Conservation (phyloP, 2,888 invertebrate species). For the Acanthacorydalis orientalis region DNA sequence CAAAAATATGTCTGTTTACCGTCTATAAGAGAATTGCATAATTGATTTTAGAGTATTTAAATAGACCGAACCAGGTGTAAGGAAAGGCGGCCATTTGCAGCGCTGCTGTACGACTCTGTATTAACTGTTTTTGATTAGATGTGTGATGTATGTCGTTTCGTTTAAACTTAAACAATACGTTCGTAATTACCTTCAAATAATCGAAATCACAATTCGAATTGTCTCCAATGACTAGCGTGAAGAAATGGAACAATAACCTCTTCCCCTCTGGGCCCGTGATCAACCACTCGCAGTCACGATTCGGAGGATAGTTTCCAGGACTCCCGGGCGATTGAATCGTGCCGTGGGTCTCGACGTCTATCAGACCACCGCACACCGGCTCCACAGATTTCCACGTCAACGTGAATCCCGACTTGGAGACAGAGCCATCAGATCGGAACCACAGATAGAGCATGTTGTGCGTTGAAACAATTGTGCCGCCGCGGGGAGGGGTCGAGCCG, state of each 20-base stretch:
- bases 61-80: no score
- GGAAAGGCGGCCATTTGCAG: no score
- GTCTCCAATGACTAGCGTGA: constrained; percentile 44
- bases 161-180: no score
- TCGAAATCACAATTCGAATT: constrained; percentile 60
- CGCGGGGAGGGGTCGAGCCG: constrained; percentile 48
- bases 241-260: constrained; percentile 68
- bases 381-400: constrained; percentile 61
- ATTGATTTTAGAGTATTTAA: no score
- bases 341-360: constrained; percentile 44
- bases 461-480: constrained; percentile 58
- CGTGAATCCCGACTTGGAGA: constrained; percentile 51
- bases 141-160: no score
- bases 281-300: constrained; percentile 70
- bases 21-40: no score
- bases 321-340: constrained; percentile 73
- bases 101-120: no score
- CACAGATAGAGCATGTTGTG: constrained; percentile 62
- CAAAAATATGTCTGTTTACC: no score
- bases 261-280: constrained; percentile 49
- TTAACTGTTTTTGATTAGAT: no score
- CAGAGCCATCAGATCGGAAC: constrained; percentile 57
- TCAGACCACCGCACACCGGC: constrained; percentile 29
- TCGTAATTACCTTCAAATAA: constrained; percentile 46
- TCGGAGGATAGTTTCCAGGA: constrained; percentile 71